A percentile compares a stretch with the other conserved stretches of the same genome.
These are phyloP conservation scores for Leptopilina syphax DNA, from an alignment of 2,888 invertebrate genomes.

Conservation along the genomic window DNA sequence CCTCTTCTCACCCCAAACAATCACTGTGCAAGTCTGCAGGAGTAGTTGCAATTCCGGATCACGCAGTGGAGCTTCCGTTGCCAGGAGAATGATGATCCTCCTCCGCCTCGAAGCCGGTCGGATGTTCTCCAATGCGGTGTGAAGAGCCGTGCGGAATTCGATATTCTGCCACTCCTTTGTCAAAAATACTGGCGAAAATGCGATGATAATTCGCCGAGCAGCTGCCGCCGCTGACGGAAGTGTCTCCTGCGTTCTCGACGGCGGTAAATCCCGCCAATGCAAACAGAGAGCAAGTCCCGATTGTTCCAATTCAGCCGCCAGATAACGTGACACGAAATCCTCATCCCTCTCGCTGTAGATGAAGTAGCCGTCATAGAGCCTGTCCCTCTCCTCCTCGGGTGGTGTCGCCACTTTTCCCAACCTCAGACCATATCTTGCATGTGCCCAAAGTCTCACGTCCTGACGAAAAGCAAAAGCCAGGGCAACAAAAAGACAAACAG, in stretches of 20 bases:
- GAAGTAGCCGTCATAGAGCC: slow-evolving; percentile 89
- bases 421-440: slow-evolving; percentile 87
- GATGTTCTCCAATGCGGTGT: slow-evolving; percentile 84
- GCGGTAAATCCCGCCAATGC: slow-evolving; percentile 77
- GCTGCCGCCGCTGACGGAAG: slow-evolving; percentile 82
- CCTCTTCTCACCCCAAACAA: slow-evolving; percentile 86
- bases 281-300: slow-evolving; percentile 83
- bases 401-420: slow-evolving; percentile 76
- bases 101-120: slow-evolving; percentile 70
- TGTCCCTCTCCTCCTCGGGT: slow-evolving; percentile 79
- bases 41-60: slow-evolving; percentile 87
- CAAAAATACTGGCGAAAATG: slow-evolving; percentile 89
- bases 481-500: slow-evolving; percentile 84
- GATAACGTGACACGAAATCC: slow-evolving; percentile 83
- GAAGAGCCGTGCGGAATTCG: slow-evolving; percentile 89
- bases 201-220: slow-evolving; percentile 87
- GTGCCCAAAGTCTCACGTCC: slow-evolving; percentile 88
- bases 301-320: slow-evolving; percentile 86
- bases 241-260: slow-evolving; percentile 77
- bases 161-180: slow-evolving; percentile 90
- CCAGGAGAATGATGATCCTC: slow-evolving; percentile 77
- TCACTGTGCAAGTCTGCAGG: slow-evolving; percentile 84
- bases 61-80: slow-evolving; percentile 83
- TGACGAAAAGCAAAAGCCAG: slow-evolving; percentile 86
- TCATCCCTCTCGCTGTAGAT: slow-evolving; percentile 90